Conservation (phyloP, 2,888 invertebrate genomes). For the Melikaiella ostensackeni region DNA sequence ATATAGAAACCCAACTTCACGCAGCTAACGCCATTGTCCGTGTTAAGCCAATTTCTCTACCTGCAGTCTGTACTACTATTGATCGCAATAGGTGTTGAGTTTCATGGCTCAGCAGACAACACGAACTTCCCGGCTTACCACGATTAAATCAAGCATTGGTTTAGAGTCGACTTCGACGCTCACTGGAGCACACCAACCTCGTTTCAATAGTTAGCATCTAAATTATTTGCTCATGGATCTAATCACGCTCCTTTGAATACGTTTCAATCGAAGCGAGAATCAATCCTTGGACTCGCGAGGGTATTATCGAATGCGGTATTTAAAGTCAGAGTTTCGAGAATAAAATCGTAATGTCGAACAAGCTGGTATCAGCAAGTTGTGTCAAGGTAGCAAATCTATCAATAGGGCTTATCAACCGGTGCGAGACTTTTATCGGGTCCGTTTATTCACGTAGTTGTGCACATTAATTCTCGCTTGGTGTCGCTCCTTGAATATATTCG, state of each 20-base stretch:
- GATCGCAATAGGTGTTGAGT: conserved; percentile 37
- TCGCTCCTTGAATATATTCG: conserved; percentile 34
- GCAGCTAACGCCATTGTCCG: neutral
- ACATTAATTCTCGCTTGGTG: conserved; percentile 57
- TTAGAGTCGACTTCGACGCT: neutral
- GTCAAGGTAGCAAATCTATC: conserved; percentile 54
- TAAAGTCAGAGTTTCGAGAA: neutral
- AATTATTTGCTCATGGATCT: conserved; percentile 21
- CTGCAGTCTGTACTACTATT: neutral
- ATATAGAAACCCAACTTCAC: neutral
- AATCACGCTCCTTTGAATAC: conserved; percentile 12
- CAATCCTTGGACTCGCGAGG: neutral
- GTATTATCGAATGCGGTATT: neutral
- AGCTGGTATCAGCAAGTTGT: conserved; percentile 16
- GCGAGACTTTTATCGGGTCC: conserved; percentile 53
- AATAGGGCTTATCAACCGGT: conserved; percentile 50
- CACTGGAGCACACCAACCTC: neutral
- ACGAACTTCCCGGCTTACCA: conserved; percentile 10
- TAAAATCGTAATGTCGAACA: conserved; percentile 31
- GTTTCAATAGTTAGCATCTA: conserved; percentile 22
- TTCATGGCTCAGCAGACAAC: conserved; percentile 21
- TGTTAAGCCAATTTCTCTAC: conserved; percentile 15
- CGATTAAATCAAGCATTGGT: conserved; percentile 30
- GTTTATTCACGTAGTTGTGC: conserved; percentile 60
- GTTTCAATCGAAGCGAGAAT: neutral